A percentile compares a stretch with the other conserved stretches of the same genome.
phyloP scores from a whole-genome alignment of 1,140 invertebrate species.

The Drosophila repletoides region DNA sequence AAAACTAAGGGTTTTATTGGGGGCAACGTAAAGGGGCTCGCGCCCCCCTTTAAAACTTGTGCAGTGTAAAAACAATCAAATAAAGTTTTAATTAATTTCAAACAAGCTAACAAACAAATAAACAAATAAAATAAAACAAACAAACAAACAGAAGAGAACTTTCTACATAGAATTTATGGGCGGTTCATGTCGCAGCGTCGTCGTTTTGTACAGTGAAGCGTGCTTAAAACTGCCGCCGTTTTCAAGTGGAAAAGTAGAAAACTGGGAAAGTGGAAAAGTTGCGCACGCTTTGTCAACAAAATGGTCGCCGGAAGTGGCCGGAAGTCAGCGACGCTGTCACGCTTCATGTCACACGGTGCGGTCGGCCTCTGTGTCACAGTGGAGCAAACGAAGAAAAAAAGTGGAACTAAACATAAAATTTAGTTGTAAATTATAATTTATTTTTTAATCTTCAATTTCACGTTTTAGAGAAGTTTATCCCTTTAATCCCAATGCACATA shows the following conservation, averaged over 20 bases:
- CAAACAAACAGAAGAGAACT: slow-evolving; percentile 21
- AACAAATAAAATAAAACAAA: slow-evolving; percentile 52
- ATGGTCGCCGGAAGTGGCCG: slow-evolving; percentile 38
- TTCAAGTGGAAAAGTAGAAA: too few relatives aligned
- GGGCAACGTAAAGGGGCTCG: background rate
- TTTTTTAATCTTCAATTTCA: too few relatives aligned
- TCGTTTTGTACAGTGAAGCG: slow-evolving; percentile 29
- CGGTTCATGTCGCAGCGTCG: slow-evolving; percentile 13
- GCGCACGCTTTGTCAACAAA: slow-evolving; percentile 58
- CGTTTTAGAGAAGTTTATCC: too few relatives aligned
- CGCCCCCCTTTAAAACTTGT: slow-evolving; percentile 42
- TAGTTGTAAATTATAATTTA: too few relatives aligned
- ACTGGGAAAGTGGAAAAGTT: too few relatives aligned
- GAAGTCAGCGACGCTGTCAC: slow-evolving; percentile 55
- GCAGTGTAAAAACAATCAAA: slow-evolving; percentile 65
- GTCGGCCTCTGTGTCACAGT: too few relatives aligned
- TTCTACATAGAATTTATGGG: slow-evolving; percentile 19
- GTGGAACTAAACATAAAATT: too few relatives aligned
- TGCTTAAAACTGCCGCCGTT: background rate
- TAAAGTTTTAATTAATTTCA: slow-evolving; percentile 80
- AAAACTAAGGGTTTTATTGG: slow-evolving; percentile 6
- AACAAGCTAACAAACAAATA: slow-evolving; percentile 66
- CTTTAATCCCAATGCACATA: too few relatives aligned
- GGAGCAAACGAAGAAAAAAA: too few relatives aligned
- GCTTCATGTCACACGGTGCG: slow-evolving; percentile 40